Percentiles rank a stretch among this genome's conserved stretches.
phyloP scores from a whole-genome alignment of 2,888 invertebrate species.

The Sipha maydis region DNA sequence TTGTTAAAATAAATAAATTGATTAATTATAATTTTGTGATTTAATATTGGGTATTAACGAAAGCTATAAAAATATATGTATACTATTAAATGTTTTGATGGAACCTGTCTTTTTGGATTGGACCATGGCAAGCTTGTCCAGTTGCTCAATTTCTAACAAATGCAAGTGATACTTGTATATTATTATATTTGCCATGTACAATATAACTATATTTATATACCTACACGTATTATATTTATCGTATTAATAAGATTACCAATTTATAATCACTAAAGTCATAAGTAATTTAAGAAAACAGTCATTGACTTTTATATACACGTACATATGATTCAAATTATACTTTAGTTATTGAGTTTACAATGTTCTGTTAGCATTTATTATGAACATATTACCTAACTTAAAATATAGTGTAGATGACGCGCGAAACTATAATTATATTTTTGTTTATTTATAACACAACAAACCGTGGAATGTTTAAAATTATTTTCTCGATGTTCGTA shows the following conservation, averaged over 20 bases:
- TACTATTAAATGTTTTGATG: not conserved
- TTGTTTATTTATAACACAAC: constrained; percentile 60
- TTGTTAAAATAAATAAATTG: too few relatives aligned
- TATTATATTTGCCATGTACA: not conserved
- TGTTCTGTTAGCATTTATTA: not conserved
- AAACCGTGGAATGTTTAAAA: constrained; percentile 44
- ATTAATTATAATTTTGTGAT: too few relatives aligned
- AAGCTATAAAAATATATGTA: too few relatives aligned
- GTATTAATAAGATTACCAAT: not conserved
- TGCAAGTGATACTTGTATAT: not conserved
- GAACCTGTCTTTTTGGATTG: not conserved
- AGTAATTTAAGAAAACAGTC: not conserved
- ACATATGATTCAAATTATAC: not conserved
- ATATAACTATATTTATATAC: too few relatives aligned
- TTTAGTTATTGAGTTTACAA: not conserved
- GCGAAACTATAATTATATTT: constrained; percentile 60
- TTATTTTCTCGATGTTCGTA: constrained; percentile 9
- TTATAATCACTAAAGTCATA: not conserved
- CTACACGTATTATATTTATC: not conserved
- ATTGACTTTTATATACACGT: not conserved
- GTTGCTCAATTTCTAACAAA: not conserved
- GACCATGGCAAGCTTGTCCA: not conserved
- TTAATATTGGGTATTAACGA: too few relatives aligned
- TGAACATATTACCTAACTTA: constrained; percentile 45
- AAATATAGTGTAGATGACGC: constrained; percentile 58